Percentiles rank a stretch among this genome's conserved stretches.
These are phyloP conservation scores for Zaprionus gabonicus DNA, from an alignment of 1,140 invertebrate species.

Conservation along the genomic window DNA sequence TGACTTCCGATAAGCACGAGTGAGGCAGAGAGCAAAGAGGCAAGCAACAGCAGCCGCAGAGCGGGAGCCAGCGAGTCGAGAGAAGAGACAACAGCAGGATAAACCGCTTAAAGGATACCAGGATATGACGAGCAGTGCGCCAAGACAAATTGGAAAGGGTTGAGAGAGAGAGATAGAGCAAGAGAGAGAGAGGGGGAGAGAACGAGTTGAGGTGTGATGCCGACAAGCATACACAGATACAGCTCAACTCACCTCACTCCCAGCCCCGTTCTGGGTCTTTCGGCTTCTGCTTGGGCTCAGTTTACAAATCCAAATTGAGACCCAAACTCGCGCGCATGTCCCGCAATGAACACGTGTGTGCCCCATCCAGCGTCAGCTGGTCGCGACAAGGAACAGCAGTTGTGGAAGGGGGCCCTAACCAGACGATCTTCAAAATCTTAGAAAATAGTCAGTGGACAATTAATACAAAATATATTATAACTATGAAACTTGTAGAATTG, in stretches of 20 bases:
- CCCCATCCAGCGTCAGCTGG: slow-evolving; percentile 64
- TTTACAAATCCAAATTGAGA: slow-evolving; percentile 78
- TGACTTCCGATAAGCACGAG: slow-evolving; percentile 81
- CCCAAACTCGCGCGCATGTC: slow-evolving; percentile 65
- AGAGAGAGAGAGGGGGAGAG: neutral
- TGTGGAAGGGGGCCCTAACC: slow-evolving; percentile 21
- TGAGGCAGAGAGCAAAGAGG: slow-evolving; percentile 40
- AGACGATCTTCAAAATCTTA: slow-evolving; percentile 26
- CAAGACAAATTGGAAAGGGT: slow-evolving; percentile 65
- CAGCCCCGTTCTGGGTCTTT: neutral
- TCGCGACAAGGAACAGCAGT: slow-evolving; percentile 26
- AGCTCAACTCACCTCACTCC: slow-evolving; percentile 28
- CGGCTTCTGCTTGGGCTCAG: slow-evolving; percentile 35
- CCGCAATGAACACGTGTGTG: slow-evolving; percentile 67
- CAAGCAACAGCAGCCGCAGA: slow-evolving; percentile 21
- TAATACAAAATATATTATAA: neutral
- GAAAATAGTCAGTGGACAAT: slow-evolving; percentile 2
- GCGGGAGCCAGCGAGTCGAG: neutral
- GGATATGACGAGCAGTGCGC: slow-evolving; percentile 39
- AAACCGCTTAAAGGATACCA: slow-evolving; percentile 71
- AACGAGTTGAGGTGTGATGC: slow-evolving; percentile 61
- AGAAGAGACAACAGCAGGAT: slow-evolving; percentile 65
- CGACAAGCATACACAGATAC: slow-evolving; percentile 70
- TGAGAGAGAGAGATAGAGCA: slow-evolving; percentile 23
- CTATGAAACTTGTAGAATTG: neutral